Evolutionary conservation across 1,140 invertebrate species (phyloP), one percentile per base, ranked within the genome.

Genomic region (Papilio machaon): DNA sequence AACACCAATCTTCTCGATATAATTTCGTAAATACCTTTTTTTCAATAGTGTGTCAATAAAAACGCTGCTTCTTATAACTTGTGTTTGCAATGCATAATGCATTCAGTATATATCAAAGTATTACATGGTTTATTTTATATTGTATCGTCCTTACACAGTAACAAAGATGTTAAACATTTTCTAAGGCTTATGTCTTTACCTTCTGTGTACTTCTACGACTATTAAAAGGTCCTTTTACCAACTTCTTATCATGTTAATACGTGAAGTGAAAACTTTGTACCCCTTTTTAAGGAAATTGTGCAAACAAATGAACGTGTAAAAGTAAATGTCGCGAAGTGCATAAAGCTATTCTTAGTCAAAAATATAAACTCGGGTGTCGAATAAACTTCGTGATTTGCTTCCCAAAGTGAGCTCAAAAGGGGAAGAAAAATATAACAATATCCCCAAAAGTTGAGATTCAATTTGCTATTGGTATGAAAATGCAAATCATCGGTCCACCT

Each of bases 101-200:
- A 87, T 85, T 84, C 82, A 81, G 82, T 82, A 84, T 82, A 84
- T 84, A 83, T 79, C 84, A 82, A 77, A 82, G 83, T 84, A 85
- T 87, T 85, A 85, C 82, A 88, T 82, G 84, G 83, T 64, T 75
- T 83, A 81, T 83, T 81, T 83, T 81, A 81, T 83, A 81, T 38
- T 15, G 46, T 23, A 38, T 81, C 78, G 49, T 46, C 43, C 80
- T 80, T 81, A 73, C 82, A 73, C 75, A 81, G 78, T 81, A 83
- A 79, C 80, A 49, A 10, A 78, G 79, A 73, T 75, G 49, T 77
- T 77, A n/a, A 58, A 77, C 75, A 60, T 60, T 49, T 76, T 77
- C 75, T 77, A 35, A 30, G 9, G 19, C 23, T 23, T 30, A 64
- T 30, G 23, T 13, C 60, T 10, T 23, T 23, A 67, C 23, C 23